A percentile compares a stretch with the other conserved stretches of the same genome.
Conservation (phyloP, 92 coral and sea anemone species). For the Epizoanthus rinbou region DNA sequence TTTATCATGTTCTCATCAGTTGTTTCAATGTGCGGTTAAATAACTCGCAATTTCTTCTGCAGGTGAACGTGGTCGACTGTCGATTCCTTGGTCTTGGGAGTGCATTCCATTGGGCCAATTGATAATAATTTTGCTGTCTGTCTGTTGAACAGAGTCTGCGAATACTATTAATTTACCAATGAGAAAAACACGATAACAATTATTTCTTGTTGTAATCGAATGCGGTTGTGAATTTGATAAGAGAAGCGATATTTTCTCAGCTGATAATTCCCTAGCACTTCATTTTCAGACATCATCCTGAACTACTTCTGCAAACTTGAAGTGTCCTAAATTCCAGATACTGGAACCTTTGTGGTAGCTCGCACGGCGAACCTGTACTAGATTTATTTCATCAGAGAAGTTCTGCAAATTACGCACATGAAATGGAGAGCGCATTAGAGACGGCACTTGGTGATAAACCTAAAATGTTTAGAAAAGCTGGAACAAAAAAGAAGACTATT, state of each 20-base stretch:
- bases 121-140: neutral
- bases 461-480: neutral
- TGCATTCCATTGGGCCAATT: neutral
- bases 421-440: neutral
- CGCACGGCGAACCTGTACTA: neutral
- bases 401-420: neutral
- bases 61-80: too few species aligned
- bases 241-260: too few species aligned
- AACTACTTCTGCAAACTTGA: too few species aligned
- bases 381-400: neutral
- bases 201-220: neutral
- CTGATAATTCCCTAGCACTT: too few species aligned
- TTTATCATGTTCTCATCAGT: neutral
- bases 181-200: neutral
- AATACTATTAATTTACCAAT: neutral
- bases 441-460: neutral
- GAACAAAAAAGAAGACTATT: neutral
- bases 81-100: neutral
- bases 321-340: too few species aligned
- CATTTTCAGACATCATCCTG: too few species aligned
- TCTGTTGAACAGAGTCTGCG: neutral
- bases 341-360: neutral
- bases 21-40: neutral
- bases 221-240: neutral
- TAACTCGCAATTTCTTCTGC: neutral